phyloP scores from a whole-genome alignment of 2,113 vertebrate genomes.

The Gopherus flavomarginatus region DNA sequence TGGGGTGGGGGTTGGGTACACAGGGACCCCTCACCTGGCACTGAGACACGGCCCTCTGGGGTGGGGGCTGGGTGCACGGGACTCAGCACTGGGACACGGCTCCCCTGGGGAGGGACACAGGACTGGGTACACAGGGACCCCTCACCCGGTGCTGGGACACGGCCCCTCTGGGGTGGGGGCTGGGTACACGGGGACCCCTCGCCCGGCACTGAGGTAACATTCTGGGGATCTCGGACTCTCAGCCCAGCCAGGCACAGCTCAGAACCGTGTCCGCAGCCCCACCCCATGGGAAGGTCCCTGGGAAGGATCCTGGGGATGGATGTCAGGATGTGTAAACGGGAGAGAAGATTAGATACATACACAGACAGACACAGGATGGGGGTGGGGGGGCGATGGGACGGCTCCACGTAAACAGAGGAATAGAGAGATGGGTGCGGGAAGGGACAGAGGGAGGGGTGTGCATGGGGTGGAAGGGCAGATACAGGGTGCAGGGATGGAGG shows the following conservation, averaged over 20 bases:
- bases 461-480: background rate
- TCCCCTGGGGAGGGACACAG: background rate
- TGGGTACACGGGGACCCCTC: background rate
- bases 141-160: background rate
- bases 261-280: background rate
- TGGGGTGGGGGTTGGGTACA: background rate
- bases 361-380: background rate
- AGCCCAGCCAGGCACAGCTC: background rate
- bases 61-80: background rate
- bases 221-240: background rate
- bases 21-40: background rate
- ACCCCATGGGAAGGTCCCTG: background rate
- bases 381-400: background rate
- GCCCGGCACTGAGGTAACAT: slow-evolving; percentile 3
- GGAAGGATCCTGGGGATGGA: background rate
- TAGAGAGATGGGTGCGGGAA: background rate
- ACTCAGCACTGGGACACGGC: background rate
- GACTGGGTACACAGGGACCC: background rate
- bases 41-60: background rate
- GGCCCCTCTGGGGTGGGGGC: slow-evolving; percentile 4
- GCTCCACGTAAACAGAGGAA: background rate
- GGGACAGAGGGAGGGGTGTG: background rate
- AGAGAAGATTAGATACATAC: background rate
- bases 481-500: background rate
- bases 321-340: background rate